Evolutionary conservation across 35 echinoderm and acorn worm genomes (phyloP).

Genomic region (Acanthaster planci): DNA sequence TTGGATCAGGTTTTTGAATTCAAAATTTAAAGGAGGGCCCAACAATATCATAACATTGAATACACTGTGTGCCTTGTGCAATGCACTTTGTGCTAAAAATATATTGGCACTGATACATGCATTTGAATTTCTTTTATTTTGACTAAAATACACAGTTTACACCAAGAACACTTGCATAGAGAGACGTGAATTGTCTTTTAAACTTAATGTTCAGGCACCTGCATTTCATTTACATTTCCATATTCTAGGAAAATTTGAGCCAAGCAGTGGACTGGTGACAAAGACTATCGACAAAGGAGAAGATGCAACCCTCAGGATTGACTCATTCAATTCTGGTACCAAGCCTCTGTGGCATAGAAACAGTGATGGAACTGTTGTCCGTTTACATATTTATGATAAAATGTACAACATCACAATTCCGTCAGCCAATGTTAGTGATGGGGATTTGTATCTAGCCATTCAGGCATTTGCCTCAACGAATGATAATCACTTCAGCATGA

Average conservation of each 20-base stretch:
- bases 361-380: neutral
- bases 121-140: too few relatives aligned
- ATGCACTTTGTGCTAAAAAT: too few relatives aligned
- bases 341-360: neutral
- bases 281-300: neutral
- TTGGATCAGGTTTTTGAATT: too few relatives aligned
- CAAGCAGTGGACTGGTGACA: neutral
- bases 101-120: too few relatives aligned
- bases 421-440: neutral
- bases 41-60: too few relatives aligned
- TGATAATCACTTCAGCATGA: conserved; percentile 5
- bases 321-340: neutral
- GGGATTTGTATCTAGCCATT: neutral
- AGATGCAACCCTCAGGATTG: neutral
- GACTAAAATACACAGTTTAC: too few relatives aligned
- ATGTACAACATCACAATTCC: neutral
- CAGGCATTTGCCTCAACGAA: neutral
- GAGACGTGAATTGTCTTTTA: too few relatives aligned
- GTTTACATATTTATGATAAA: neutral
- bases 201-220: neutral
- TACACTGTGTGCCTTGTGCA: too few relatives aligned
- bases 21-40: too few relatives aligned
- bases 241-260: neutral
- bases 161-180: too few relatives aligned
- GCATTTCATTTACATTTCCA: neutral